Conservation (phyloP, 2,797 vertebrate genomes). For the Sebastes flavidus region DNA sequence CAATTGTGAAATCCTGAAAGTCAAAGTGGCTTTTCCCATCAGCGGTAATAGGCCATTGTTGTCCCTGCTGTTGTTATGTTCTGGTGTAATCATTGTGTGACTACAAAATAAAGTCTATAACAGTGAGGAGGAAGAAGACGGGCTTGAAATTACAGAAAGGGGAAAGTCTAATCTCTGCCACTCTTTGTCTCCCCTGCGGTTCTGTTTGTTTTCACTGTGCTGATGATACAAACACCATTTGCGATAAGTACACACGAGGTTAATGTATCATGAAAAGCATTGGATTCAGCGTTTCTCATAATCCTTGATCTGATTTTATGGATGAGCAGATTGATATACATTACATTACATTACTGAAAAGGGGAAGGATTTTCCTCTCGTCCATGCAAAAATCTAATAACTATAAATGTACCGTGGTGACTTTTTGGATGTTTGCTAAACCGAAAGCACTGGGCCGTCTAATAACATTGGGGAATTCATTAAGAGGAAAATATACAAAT, state of each 20-base stretch:
- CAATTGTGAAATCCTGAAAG: conserved; percentile 31
- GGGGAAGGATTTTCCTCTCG: conserved; percentile 33
- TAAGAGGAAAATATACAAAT: conserved; percentile 21
- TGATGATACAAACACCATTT: conserved; percentile 55
- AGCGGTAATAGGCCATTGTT: conserved; percentile 19
- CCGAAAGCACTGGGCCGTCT: conserved; percentile 23
- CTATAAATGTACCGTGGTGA: conserved; percentile 61
- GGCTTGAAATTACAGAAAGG: background rate
- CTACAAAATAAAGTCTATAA: conserved; percentile 16
- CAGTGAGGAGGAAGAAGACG: background rate
- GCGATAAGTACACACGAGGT: conserved; percentile 50
- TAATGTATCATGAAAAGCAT: conserved; percentile 74
- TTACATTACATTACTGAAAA: conserved; percentile 62
- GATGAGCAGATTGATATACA: conserved; percentile 68
- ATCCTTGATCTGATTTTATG: conserved; percentile 77
- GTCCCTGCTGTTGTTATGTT: background rate
- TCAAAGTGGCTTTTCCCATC: conserved; percentile 13
- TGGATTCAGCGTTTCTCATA: conserved; percentile 69
- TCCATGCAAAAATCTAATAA: conserved; percentile 61
- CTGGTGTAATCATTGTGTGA: conserved; percentile 19
- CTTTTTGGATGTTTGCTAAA: conserved; percentile 46
- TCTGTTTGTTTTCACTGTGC: conserved; percentile 39
- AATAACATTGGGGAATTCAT: conserved; percentile 44
- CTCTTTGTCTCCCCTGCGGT: conserved; percentile 9
- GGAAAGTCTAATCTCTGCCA: conserved; percentile 10